Conservation (phyloP, 2,888 invertebrate species). For the Hipparchia sbordonii region DNA sequence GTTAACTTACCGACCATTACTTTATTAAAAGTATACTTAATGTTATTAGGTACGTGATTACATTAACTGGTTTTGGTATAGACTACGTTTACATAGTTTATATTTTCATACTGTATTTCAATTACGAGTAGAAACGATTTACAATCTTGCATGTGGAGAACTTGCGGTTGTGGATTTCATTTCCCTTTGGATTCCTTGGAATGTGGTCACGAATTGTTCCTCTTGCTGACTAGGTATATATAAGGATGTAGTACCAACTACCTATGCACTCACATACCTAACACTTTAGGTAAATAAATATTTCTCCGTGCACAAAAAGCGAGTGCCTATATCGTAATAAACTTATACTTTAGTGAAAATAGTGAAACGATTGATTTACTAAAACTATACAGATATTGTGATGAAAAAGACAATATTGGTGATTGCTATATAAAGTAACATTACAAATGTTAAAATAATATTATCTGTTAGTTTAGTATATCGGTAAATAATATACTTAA, state of each 20-base stretch:
- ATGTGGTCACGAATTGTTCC: slow-evolving; percentile 5
- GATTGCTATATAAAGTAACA: no score
- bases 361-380: no score
- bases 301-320: no score
- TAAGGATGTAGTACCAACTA: not conserved
- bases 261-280: not conserved
- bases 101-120: not conserved
- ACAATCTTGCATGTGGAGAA: slow-evolving; percentile 17
- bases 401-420: no score
- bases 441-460: no score
- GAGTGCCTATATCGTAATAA: no score
- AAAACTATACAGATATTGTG: no score
- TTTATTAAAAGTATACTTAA: not conserved
- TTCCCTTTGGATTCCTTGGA: slow-evolving; percentile 1
- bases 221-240: not conserved
- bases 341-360: no score
- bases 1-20: not conserved
- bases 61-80: not conserved
- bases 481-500: no score
- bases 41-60: not conserved
- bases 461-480: no score
- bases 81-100: no score
- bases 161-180: slow-evolving; percentile 23
- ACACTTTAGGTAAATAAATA: no score
- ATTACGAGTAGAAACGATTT: not conserved